These are phyloP conservation scores for Ochlodes sylvanus DNA, from an alignment of 2,888 invertebrate genomes.

Conservation along the genomic window DNA sequence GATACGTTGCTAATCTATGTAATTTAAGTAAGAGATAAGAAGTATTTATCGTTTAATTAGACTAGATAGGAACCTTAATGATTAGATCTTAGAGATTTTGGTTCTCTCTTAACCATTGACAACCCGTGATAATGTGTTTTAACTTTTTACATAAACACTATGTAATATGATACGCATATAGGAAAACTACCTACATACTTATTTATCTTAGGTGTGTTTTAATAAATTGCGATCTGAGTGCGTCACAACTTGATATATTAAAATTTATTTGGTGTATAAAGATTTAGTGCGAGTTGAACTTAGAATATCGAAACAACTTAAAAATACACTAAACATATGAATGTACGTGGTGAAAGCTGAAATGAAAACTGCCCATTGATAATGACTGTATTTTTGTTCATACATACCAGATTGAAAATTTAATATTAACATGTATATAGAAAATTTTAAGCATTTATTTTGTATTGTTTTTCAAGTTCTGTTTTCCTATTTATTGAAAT, in stretches of 20 bases:
- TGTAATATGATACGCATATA: conserved; percentile 32
- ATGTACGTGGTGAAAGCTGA: no score
- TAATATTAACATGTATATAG: conserved; percentile 6
- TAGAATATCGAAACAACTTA: no score
- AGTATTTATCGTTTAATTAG: conserved; percentile 81
- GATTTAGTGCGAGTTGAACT: neutral
- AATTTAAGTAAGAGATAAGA: conserved; percentile 73
- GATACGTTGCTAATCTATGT: conserved; percentile 76
- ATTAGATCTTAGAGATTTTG: conserved; percentile 62
- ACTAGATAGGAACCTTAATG: conserved; percentile 75
- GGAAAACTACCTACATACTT: conserved; percentile 12
- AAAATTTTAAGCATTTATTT: conserved; percentile 11
- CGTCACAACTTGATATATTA: conserved; percentile 45
- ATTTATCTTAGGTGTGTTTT: conserved; percentile 12
- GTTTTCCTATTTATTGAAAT: conserved; percentile 4
- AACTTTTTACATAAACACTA: conserved; percentile 20
- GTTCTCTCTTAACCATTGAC: conserved; percentile 66
- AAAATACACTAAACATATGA: no score
- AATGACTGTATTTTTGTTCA: neutral
- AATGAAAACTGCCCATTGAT: neutral
- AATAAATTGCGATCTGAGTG: conserved; percentile 57
- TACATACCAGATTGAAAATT: neutral
- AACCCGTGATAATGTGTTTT: conserved; percentile 39
- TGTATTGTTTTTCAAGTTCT: conserved; percentile 1
- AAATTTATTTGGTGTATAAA: conserved; percentile 49